phyloP scores from a whole-genome alignment of 2,888 invertebrate species.

The Chrysina gloriosa region DNA sequence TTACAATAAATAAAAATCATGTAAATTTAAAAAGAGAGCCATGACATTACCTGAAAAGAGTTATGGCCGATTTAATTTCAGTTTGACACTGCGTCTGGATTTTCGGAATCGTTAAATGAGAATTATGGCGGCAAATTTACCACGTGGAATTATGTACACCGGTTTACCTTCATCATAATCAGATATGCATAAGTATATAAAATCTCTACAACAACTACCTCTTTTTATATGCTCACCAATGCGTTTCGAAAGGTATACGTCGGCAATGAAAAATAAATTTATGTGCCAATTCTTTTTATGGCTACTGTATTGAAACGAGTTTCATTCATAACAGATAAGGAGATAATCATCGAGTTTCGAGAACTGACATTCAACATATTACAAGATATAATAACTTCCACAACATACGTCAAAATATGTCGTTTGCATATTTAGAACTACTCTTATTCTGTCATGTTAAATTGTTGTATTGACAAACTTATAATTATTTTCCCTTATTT shows the following conservation, averaged over 20 bases:
- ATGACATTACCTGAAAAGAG: constrained; percentile 4
- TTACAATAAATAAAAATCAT: constrained; percentile 10
- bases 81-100: not conserved
- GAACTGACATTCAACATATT: no score
- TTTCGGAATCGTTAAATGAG: constrained; percentile 3
- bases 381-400: no score
- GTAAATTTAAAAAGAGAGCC: constrained; percentile 4
- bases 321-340: no score
- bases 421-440: no score
- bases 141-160: constrained; percentile 3
- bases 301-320: no score
- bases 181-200: constrained; percentile 3
- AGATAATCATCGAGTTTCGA: no score
- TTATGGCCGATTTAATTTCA: constrained; percentile 3
- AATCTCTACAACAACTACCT: not conserved
- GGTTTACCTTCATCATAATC: constrained; percentile 20
- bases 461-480: no score
- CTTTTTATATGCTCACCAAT: not conserved
- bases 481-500: no score
- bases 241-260: not conserved
- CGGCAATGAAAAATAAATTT: no score
- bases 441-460: no score
- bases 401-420: no score
- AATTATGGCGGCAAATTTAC: not conserved
- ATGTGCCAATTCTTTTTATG: no score